A percentile compares a stretch with the other conserved stretches of the same genome.
These are phyloP conservation scores for Corythornis vintsioides DNA, from an alignment of 2,113 vertebrate species.

Conservation along the genomic window DNA sequence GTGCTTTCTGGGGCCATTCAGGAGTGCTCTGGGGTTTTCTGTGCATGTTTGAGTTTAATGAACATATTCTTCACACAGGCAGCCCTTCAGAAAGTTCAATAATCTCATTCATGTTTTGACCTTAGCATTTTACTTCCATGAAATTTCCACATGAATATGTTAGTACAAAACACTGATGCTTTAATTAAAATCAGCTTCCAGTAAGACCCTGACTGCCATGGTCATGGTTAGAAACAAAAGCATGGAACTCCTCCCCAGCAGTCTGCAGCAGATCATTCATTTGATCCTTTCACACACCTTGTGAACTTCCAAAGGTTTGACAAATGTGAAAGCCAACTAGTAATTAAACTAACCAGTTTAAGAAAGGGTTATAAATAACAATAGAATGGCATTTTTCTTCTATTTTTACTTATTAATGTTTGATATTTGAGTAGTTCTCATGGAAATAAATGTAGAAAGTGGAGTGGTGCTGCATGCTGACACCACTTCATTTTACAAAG, in stretches of 20 bases:
- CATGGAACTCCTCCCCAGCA: background rate
- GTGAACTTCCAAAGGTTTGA: background rate
- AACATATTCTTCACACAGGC: background rate
- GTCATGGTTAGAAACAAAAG: background rate
- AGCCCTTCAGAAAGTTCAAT: conserved; percentile 33
- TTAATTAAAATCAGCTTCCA: conserved; percentile 27
- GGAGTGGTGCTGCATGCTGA: background rate
- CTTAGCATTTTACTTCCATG: background rate
- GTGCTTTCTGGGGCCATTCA: background rate
- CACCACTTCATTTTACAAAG: background rate
- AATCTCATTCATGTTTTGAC: conserved; percentile 27
- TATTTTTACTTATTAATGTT: background rate
- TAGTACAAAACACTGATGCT: background rate
- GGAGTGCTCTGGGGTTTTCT: background rate
- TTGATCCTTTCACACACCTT: background rate
- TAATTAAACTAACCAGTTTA: background rate
- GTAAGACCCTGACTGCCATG: background rate
- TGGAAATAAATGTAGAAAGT: background rate
- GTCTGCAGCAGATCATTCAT: background rate
- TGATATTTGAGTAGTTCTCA: background rate
- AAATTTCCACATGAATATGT: conserved; percentile 5
- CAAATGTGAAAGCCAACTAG: background rate
- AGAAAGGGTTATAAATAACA: background rate
- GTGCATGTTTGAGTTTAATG: background rate
- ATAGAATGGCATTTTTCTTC: background rate